A percentile compares a stretch with the other conserved stretches of the same genome.
These are phyloP conservation scores for Craterocephalus amniculus DNA, from an alignment of 2,797 vertebrate species.

Conservation along the genomic window DNA sequence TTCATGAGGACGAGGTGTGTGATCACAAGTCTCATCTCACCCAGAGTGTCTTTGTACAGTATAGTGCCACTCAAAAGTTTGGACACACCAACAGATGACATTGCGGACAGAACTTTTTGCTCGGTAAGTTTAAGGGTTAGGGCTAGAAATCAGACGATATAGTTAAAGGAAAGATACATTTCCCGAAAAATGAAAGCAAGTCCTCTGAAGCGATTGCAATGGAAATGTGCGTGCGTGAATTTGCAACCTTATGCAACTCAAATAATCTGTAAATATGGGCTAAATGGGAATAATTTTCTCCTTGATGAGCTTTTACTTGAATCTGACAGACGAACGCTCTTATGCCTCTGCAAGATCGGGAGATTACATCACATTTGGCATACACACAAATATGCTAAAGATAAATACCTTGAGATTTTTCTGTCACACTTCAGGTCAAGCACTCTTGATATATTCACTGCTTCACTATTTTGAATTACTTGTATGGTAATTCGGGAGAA, in stretches of 20 bases:
- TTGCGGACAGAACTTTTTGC: neutral
- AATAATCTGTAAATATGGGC: slow-evolving; percentile 24
- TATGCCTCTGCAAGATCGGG: slow-evolving; percentile 37
- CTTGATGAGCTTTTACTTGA: slow-evolving; percentile 60
- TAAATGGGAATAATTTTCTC: slow-evolving; percentile 59
- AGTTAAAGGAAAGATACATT: neutral
- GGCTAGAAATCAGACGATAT: neutral
- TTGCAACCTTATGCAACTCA: neutral
- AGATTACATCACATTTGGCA: slow-evolving; percentile 46
- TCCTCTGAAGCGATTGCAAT: neutral
- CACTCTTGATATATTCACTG: slow-evolving; percentile 69
- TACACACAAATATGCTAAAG: slow-evolving; percentile 11
- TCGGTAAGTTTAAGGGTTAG: neutral
- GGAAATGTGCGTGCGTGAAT: neutral
- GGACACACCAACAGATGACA: neutral
- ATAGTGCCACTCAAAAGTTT: neutral
- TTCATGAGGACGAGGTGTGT: slow-evolving; percentile 4
- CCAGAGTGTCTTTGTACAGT: neutral
- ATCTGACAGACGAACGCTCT: slow-evolving; percentile 54
- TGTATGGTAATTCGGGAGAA: slow-evolving; percentile 79
- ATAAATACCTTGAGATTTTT: slow-evolving; percentile 62
- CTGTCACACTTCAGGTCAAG: slow-evolving; percentile 67
- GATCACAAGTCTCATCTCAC: slow-evolving; percentile 50
- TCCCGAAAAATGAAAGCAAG: neutral
- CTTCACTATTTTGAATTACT: slow-evolving; percentile 74